These are phyloP conservation scores for Semicossyphus pulcher DNA, from an alignment of 2,113 vertebrate genomes.

Conservation along the genomic window DNA sequence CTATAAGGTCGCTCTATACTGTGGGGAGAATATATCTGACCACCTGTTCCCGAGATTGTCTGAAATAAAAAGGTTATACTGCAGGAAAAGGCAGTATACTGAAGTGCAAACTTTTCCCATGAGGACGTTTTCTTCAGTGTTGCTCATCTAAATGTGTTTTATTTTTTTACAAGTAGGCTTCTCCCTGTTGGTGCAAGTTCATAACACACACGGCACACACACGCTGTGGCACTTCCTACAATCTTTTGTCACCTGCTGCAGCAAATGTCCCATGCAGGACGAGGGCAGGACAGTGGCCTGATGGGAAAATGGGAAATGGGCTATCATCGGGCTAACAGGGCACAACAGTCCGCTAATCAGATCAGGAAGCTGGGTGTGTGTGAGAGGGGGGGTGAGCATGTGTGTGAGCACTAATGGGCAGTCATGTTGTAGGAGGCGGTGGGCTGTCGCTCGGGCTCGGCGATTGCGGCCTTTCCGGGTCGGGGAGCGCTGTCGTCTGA, in stretches of 20 bases:
- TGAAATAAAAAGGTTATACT: constrained; percentile 39
- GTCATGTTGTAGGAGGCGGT: constrained; percentile 41
- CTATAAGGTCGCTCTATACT: constrained; percentile 14
- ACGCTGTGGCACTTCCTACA: constrained; percentile 57
- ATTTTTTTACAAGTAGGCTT: not conserved
- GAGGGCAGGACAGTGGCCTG: constrained; percentile 64
- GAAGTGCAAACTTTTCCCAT: constrained; percentile 42
- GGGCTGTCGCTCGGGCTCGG: constrained; percentile 23
- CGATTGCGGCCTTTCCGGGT: constrained; percentile 57
- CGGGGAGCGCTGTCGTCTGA: constrained; percentile 49
- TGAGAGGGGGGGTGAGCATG: constrained; percentile 39
- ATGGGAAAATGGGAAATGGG: constrained; percentile 86
- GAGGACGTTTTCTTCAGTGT: constrained; percentile 16
- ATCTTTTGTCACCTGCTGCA: constrained; percentile 74
- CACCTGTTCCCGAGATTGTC: constrained; percentile 61
- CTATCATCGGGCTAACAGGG: constrained; percentile 79
- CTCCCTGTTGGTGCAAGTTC: constrained; percentile 27
- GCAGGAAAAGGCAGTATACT: not conserved
- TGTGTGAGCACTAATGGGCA: constrained; percentile 58
- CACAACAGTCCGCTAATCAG: constrained; percentile 81
- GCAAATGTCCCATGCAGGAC: constrained; percentile 51
- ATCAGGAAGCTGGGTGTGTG: constrained; percentile 78
- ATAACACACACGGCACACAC: constrained; percentile 59
- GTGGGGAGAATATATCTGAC: constrained; percentile 54
- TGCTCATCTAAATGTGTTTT: too few species aligned